Conservation (phyloP, 2,797 vertebrate species). For the Prunella strophiata region DNA sequence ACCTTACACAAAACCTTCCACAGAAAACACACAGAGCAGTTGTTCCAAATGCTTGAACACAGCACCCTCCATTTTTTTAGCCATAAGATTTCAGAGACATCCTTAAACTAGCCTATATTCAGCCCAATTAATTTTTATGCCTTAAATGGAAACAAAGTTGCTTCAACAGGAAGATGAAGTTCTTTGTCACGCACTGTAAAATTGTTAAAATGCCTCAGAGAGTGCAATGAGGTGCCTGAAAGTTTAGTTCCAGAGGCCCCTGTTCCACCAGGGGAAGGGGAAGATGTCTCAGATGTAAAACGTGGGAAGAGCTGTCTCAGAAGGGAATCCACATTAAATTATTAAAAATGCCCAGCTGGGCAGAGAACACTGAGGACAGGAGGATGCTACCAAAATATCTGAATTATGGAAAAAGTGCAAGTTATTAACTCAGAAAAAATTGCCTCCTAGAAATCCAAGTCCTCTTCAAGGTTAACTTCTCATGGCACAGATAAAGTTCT, state of each 20-base stretch:
- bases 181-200: neutral
- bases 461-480: neutral
- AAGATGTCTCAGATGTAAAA: neutral
- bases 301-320: neutral
- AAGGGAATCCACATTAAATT: neutral
- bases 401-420: neutral
- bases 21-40: neutral
- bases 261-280: neutral
- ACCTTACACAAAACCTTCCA: neutral
- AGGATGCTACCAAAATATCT: neutral
- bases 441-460: neutral
- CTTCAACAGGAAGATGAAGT: neutral
- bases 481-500: neutral
- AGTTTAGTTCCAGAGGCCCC: neutral
- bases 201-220: neutral
- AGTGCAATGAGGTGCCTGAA: neutral
- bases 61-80: neutral
- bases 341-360: neutral
- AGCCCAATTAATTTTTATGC: constrained; percentile 12
- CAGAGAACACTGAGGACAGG: neutral
- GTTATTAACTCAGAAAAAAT: neutral
- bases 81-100: neutral
- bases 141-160: neutral
- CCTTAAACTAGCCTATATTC: neutral
- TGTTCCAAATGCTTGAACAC: neutral